A percentile compares a stretch with the other conserved stretches of the same genome.
phyloP scores from a whole-genome alignment of 1,140 invertebrate genomes.

The Apis mellifera region Amel_HAv3.1 CM009943.2:3639001-3639500 shows the following conservation, averaged over 20 bases:
- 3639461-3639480: too few relatives aligned
- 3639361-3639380: neutral
- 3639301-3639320: conserved; percentile 1
- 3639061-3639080: neutral
- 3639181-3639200: conserved; percentile 67
- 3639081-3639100: neutral
- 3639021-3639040: conserved; percentile 23
- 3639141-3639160: conserved; percentile 52
- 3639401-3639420: neutral
- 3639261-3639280: conserved; percentile 18
- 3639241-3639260: conserved; percentile 63
- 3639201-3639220: conserved; percentile 41
- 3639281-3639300: neutral
- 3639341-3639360: conserved; percentile 17
- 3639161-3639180: conserved; percentile 67
- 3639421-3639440: too few relatives aligned
- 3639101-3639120: conserved; percentile 14
- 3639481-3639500: too few relatives aligned
- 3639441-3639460: too few relatives aligned
- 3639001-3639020: conserved; percentile 19
- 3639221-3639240: conserved; percentile 29
- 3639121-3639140: conserved; percentile 66
- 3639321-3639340: neutral
- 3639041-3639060: conserved; percentile 36
- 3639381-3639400: neutral